Base-by-base conservation (phyloP, 2,888 invertebrate genomes). In the Polymixis lichenea region DNA sequence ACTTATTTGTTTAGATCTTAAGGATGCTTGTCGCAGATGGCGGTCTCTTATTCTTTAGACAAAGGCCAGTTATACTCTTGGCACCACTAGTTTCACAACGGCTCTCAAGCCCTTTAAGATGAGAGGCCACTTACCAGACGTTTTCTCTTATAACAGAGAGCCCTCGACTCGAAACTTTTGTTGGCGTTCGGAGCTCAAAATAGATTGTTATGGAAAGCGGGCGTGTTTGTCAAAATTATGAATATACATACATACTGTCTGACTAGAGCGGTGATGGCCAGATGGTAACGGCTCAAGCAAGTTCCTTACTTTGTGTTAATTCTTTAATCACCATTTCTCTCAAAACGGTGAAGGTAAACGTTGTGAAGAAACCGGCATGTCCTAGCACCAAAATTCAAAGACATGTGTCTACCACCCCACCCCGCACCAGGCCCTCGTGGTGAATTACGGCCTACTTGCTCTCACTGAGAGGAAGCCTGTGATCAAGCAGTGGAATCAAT, bases 131-230 rank as follows among this genome's bases (percentile, higher is more conserved):
- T 92, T 86, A 84, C 79, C 85, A 86, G 78, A 87, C 83, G 77
- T 90, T 89, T 90, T 88, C 88, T 89, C 89, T 90, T 88, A 85
- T 82, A 80, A 76, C 78, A 22, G 78, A 91, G 88, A 78, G 88
- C 89, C 81, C 88, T 92, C 84, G 77, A 81, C 83, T 85, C 84
- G 83, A 89, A 92, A 92, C 89, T 92, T 91, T 90, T 88, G 87
- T 86, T 79, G 80, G 82, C 82, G 19, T 70, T 78, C 71, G 75
- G 73, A 79, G 56, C 65, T 85, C 64, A 62, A 61, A 76, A 72
- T 86, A 73, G 65, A 69, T 25, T 68, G 53, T 69, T 22, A 46
- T 65, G 9, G 1, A 60, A 60, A 68, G 17, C 25, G n/a, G n/a
- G 46, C 19, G 49, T 71, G 56, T 55, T 55, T n/a, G 7, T 55